Conservation (phyloP, 1,140 invertebrate species). For the Zaprionus davidi region DNA sequence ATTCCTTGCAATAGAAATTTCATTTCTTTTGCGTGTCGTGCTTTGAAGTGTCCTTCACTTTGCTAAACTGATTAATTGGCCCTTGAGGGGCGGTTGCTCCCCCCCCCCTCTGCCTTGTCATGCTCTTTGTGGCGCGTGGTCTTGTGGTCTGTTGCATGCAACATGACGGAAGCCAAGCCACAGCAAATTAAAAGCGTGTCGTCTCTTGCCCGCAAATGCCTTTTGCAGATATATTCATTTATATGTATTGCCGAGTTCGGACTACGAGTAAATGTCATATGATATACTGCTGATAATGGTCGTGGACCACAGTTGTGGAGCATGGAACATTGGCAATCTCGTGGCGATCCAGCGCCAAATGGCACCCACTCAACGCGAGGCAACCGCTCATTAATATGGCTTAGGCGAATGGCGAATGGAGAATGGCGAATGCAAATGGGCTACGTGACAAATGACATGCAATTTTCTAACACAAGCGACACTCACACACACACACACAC, state of each 20-base stretch:
- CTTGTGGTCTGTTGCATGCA: slow-evolving; percentile 32
- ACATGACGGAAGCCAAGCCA: slow-evolving; percentile 6
- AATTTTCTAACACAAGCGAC: slow-evolving; percentile 62
- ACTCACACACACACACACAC: background rate
- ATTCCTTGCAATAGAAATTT: slow-evolving; percentile 28
- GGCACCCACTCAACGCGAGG: slow-evolving; percentile 12
- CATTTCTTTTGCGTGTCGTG: slow-evolving; percentile 6
- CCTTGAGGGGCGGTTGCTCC: slow-evolving; percentile 40
- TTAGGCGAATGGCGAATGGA: slow-evolving; percentile 71
- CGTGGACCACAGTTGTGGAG: background rate
- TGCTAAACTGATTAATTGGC: slow-evolving; percentile 75
- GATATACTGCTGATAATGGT: slow-evolving; percentile 26
- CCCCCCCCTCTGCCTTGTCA: background rate
- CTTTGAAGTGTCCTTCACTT: slow-evolving; percentile 54
- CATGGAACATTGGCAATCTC: background rate
- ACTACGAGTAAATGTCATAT: slow-evolving; percentile 7
- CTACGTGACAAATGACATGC: slow-evolving; percentile 75
- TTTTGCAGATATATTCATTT: slow-evolving; percentile 3
- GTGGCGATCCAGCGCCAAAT: slow-evolving; percentile 11
- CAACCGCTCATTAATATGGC: slow-evolving; percentile 72
- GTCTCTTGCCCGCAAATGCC: background rate
- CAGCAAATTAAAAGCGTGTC: slow-evolving; percentile 12
- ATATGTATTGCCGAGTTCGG: background rate
- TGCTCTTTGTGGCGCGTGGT: slow-evolving; percentile 1
- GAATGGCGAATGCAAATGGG: slow-evolving; percentile 64